Base-by-base conservation (phyloP, 2,888 invertebrate genomes). In the Cosmopolites sordidus region DNA sequence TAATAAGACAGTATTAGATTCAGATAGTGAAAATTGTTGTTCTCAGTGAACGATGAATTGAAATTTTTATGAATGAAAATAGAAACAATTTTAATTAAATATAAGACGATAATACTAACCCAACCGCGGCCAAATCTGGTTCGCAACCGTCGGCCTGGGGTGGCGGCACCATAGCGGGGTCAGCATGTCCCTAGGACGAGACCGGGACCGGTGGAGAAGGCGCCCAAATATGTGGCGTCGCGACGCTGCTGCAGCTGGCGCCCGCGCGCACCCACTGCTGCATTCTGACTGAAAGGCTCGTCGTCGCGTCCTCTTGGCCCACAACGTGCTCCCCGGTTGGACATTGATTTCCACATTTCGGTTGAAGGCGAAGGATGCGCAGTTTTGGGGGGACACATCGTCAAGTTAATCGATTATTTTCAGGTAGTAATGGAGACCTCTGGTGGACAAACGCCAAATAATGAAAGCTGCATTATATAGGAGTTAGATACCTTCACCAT, bases 161-260 rank as follows among this genome's bases (percentile, higher is more conserved):
- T 64, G 72, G 68, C 68, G 70, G 67, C 66, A 69, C 68, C 73
- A 58, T 59, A 46, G 69, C 72, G 60, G 66, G 22, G 67, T 64
- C 69, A 65, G 69, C 71, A 72, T 71, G 64, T 65, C 62, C 44
- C 51, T 53, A 54, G 29, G 48, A 61, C 40, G 56, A 41, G 54
- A 58, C 60, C 60, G 65, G 66, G 59, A 62, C 63, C 66, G 64
- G 62, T 69, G 65, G 65, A 66, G 66, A 67, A 58, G 69, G 61
- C 66, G 62, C 65, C 68, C 62, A 59, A 61, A 58, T 60, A 62
- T 45, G 55, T 44, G 51, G 38, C 53, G 37, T 53, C 52, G 49
- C 56, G 49, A 41, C 47, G 45, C 29, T 46, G 12, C n/a, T 50
- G 50, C 56, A 52, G 40, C 49, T 12, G 44, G 53, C 52, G 52